A percentile compares a stretch with the other conserved stretches of the same genome.
Conservation (phyloP, 1,140 invertebrate genomes). For the Bactericera cockerelli region DNA sequence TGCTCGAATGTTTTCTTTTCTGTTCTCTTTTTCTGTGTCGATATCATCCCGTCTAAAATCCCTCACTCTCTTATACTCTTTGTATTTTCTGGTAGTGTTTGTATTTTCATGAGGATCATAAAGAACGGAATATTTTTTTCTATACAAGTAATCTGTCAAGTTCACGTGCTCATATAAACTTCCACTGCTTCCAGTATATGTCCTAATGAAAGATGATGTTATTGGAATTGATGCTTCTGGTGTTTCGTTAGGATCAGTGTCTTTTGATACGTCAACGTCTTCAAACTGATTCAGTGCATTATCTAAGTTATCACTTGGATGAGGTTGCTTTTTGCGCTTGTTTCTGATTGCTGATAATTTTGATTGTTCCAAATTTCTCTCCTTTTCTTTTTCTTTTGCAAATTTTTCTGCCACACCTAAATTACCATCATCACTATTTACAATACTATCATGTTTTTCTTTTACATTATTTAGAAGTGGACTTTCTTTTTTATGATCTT, state of each 20-base stretch:
- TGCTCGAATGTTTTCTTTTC: neutral
- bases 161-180: neutral
- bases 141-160: neutral
- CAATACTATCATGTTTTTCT: no score
- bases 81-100: neutral
- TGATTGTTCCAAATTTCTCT: neutral
- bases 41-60: neutral
- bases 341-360: neutral
- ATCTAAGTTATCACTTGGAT: no score
- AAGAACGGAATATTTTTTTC: neutral
- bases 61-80: neutral
- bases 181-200: neutral
- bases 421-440: no score
- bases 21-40: neutral
- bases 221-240: neutral
- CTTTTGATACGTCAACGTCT: neutral
- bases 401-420: no score
- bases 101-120: neutral
- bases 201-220: neutral
- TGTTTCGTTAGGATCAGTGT: conserved; percentile 2
- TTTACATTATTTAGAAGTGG: no score
- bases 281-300: neutral
- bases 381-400: no score
- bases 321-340: neutral
- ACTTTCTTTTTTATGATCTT: neutral